These are phyloP conservation scores for Perca flavescens DNA, from an alignment of 2,113 vertebrate genomes.

Conservation along the genomic window DNA sequence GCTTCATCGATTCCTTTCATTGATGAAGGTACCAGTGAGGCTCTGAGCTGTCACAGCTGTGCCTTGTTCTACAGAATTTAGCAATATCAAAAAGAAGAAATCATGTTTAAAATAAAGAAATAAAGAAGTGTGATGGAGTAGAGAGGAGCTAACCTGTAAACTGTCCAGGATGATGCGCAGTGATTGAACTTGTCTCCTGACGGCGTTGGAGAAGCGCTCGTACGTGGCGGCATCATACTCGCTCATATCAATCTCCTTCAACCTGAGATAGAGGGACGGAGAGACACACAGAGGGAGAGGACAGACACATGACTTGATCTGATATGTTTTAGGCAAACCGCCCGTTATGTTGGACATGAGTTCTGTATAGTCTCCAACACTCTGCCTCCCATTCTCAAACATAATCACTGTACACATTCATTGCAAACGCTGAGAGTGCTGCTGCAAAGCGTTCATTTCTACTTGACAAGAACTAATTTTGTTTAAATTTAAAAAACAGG, in stretches of 20 bases:
- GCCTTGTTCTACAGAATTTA: too few relatives aligned
- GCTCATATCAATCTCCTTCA: slow-evolving; percentile 97
- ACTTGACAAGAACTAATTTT: not conserved
- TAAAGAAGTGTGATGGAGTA: not conserved
- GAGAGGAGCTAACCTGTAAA: slow-evolving; percentile 87
- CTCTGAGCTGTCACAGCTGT: too few relatives aligned
- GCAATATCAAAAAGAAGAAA: too few relatives aligned
- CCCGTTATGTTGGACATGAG: too few relatives aligned
- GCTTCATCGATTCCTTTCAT: too few relatives aligned
- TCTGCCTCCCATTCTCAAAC: not conserved
- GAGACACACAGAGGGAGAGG: not conserved
- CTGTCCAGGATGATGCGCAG: slow-evolving; percentile 94
- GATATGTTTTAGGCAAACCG: not conserved
- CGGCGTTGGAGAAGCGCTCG: slow-evolving; percentile 91
- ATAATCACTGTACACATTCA: not conserved
- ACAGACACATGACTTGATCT: not conserved
- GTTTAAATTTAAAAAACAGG: not conserved
- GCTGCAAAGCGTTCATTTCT: not conserved
- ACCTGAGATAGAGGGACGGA: slow-evolving; percentile 71
- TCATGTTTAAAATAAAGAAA: too few relatives aligned
- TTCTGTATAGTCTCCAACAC: too few relatives aligned
- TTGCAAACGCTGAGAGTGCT: not conserved
- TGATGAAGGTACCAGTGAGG: too few relatives aligned
- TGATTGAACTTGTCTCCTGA: slow-evolving; percentile 92
- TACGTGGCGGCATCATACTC: slow-evolving; percentile 93